Base-by-base conservation (phyloP, 1,140 invertebrate species). In the Nixonia krombeini region DNA sequence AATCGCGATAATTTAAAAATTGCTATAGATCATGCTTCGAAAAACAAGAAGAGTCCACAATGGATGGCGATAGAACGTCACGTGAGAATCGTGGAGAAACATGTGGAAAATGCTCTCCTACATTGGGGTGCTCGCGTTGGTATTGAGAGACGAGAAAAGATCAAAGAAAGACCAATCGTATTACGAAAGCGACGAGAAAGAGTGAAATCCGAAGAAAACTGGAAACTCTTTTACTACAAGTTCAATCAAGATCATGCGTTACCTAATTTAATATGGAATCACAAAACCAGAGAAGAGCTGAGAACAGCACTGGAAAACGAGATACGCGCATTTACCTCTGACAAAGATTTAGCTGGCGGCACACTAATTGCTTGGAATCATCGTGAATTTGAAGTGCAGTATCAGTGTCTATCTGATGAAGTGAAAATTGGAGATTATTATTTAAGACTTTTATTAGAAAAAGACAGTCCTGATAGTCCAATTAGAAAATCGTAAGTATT, bases 371-470 rank as follows among this genome's bases (percentile, higher is more conserved):
- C 96, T 0, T 99, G 98, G 98, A 99, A 99, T 87, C 95, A 99
- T 86, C 89, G 93, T 40, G 98, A 99, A 86, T 97, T 99, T 81
- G 96, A 98, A 87, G 91, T 98, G 1, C 90, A 91, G 59, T 99
- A 99, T 86, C 89, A 92, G 72, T 97, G 96, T 79, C 87, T 99
- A 29, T 90, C 92, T 52, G 96, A 99, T 74, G 98, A 99, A 87
- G 95, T 99, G 25, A 96, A 95, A 87, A 98, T 99, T 77, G 97
- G 98, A 18, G 97, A 99, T 84, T 99, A 99, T 86, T 99, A 99
- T 81, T 88, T 99, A 66, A 88, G 97, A 55, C 86, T 99, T 67
- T 86, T 99, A 49, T 86, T 99, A 15, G 96, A 99, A 84, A 95
- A 97, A 75, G 90, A 92, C 75, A 93, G 91, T 80, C 93, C 93